These are phyloP conservation scores for Rotaria sp. DNA, from an alignment of 2,888 invertebrate genomes.

Conservation along the genomic window DNA sequence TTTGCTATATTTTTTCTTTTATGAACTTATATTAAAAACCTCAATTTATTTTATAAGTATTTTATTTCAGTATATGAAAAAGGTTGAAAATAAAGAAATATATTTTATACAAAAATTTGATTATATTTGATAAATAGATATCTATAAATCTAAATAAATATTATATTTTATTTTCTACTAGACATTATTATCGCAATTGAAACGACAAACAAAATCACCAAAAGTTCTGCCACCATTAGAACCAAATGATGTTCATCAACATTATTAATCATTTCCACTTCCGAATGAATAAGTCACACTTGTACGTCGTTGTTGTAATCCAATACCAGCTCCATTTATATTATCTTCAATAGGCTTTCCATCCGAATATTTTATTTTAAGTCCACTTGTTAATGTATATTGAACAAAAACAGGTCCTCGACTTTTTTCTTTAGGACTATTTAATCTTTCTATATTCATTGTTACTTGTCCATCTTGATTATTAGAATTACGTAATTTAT, in stretches of 20 bases:
- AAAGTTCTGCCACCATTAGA: not conserved
- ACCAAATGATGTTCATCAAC: not conserved
- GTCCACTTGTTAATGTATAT: constrained; percentile 1
- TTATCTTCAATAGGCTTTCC: not conserved
- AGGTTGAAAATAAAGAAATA: too few species aligned
- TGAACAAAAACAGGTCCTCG: not conserved
- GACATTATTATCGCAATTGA: not conserved
- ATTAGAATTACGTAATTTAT: not conserved
- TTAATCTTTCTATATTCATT: not conserved
- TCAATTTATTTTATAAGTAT: too few species aligned
- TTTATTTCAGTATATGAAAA: too few species aligned
- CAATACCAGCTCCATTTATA: not conserved
- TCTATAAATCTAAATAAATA: too few species aligned
- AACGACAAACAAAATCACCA: not conserved
- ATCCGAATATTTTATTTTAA: not conserved
- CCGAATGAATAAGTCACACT: not conserved
- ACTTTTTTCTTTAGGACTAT: not conserved
- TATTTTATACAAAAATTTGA: too few species aligned
- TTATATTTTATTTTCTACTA: not conserved
- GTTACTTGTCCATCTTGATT: not conserved
- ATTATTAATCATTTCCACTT: not conserved
- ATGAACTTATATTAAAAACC: too few species aligned
- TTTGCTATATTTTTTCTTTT: too few species aligned
- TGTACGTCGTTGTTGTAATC: not conserved
- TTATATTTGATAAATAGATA: too few species aligned